Conservation (phyloP, 2,888 invertebrate species). For the Synergus gifuensis region DNA sequence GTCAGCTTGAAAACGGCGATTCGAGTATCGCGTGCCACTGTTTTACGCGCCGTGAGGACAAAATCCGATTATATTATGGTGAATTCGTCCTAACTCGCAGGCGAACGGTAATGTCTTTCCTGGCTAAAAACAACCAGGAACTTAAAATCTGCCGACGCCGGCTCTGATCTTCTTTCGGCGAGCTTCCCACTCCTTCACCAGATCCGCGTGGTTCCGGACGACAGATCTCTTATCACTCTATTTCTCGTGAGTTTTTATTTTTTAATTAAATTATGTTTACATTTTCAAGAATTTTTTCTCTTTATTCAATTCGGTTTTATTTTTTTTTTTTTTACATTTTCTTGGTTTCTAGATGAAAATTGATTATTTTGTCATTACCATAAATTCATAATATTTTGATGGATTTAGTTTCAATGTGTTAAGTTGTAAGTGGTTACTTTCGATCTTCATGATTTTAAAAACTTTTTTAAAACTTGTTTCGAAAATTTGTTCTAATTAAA, state of each 20-base stretch:
- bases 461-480: neutral
- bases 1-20: constrained; percentile 48
- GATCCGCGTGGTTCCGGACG: neutral
- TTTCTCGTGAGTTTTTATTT: neutral
- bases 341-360: too few relatives aligned
- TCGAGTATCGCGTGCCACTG: constrained; percentile 31
- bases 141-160: neutral
- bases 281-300: neutral
- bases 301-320: neutral
- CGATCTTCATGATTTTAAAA: too few relatives aligned
- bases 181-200: neutral
- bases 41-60: constrained; percentile 23
- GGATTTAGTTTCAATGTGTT: too few relatives aligned
- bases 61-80: constrained; percentile 25
- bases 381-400: too few relatives aligned
- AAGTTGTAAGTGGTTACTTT: too few relatives aligned
- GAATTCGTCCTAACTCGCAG: constrained; percentile 27
- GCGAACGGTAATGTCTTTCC: neutral
- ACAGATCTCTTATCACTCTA: neutral
- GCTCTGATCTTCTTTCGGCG: neutral
- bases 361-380: too few relatives aligned
- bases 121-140: neutral
- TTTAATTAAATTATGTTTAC: neutral
- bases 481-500: neutral
- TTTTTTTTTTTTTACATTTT: neutral